Evolutionary conservation across 2,797 vertebrate genomes (phyloP), one percentile per base, ranked within the genome.

Genomic region (Onychomys torridus): DNA sequence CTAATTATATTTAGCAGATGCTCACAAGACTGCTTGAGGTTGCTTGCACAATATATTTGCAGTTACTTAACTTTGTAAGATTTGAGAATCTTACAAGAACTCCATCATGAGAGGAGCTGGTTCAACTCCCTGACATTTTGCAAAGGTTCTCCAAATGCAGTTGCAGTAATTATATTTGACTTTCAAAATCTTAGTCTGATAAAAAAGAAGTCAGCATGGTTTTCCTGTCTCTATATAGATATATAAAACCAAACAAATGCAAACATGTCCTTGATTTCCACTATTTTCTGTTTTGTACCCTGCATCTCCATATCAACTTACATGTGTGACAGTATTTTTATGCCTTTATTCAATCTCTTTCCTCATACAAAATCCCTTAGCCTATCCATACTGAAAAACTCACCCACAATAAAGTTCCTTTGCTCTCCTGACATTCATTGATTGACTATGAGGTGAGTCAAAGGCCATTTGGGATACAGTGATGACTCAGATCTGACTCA

Each of bases 1-100:
- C 77, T 81, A 87, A 96, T 95, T 93, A 55, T 67, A 94, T 93
- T 90, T 67, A 97, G 81, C 87, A 96, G 89, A 93, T 90, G 76
- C 43, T 97, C 37, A 93, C 61, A 65, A 63, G 84, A 75, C 73
- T 85, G 46, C 43, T 87, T 76, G 55, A 46, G 93, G 52, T 90
- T 92, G 61, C 63, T 75, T 75, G 21, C 73, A 89, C 13, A 94
- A 82, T 88, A 88, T 78, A 91, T 75, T 83, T 65, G 16, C 21
- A 46, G 55, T 89, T 79, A 46, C 55, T 40, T 69, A 91, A 88
- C 40, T 69, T 10, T 46, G 5, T 63, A 73, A 94, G 85, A 43
- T 43, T 49, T 69, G 21, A 59, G 40, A 69, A 34, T 65, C 37
- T 86, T 75, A 81, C 71, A 92, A 55, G 37, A 59, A 55, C 57